These are phyloP conservation scores for Lytechinus variegatus DNA, from an alignment of 35 echinoderm and acorn worm species.

Conservation along the genomic window DNA sequence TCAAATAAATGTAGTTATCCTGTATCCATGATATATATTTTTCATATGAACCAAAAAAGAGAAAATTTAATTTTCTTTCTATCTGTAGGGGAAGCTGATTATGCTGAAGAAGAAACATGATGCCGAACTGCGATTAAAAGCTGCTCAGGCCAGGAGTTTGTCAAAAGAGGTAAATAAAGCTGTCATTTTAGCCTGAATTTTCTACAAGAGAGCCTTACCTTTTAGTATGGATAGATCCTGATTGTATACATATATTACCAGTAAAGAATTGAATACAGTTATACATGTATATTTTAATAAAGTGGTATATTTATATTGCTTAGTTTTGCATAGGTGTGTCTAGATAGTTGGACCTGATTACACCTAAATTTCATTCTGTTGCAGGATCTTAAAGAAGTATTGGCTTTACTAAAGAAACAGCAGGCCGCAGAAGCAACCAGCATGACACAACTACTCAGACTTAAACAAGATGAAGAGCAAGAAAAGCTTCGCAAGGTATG, in stretches of 20 bases:
- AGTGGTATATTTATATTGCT: not conserved
- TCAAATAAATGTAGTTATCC: too few species aligned
- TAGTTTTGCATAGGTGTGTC: too few species aligned
- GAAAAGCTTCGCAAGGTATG: slow-evolving; percentile 78
- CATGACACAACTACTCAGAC: slow-evolving; percentile 62
- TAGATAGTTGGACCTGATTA: too few species aligned
- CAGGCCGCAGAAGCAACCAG: slow-evolving; percentile 65
- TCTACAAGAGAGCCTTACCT: too few species aligned
- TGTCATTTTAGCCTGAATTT: too few species aligned
- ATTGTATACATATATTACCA: too few species aligned
- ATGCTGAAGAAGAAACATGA: slow-evolving; percentile 82
- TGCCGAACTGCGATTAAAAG: not conserved
- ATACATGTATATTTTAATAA: not conserved
- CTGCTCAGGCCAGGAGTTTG: slow-evolving; percentile 53
- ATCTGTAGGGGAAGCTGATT: slow-evolving; percentile 63
- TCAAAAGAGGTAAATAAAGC: slow-evolving; percentile 42
- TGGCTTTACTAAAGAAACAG: slow-evolving; percentile 66
- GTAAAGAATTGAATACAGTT: too few species aligned
- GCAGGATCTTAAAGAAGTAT: slow-evolving; percentile 62
- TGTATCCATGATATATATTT: too few species aligned
- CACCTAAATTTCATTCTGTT: not conserved
- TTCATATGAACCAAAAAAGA: too few species aligned
- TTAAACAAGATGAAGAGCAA: slow-evolving; percentile 75
- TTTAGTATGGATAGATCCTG: too few species aligned
- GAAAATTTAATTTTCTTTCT: not conserved